Conservation (phyloP, 2,797 vertebrate species). For the Echiichthys vipera region DNA sequence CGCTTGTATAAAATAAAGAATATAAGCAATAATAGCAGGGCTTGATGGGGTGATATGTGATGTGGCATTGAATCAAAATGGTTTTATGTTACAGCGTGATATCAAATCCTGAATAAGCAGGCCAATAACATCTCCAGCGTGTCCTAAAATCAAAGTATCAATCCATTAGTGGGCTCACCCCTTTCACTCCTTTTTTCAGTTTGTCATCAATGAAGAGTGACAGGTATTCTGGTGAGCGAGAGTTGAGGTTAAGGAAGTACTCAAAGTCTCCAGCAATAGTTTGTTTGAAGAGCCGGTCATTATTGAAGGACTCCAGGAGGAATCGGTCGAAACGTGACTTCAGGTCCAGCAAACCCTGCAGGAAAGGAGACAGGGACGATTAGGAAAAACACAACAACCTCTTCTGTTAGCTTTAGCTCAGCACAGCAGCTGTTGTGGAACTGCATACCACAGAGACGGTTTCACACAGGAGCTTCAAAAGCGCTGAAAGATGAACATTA, state of each 20-base stretch:
- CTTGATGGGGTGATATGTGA: not conserved
- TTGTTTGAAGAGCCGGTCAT: conserved; percentile 98
- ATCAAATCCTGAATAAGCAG: conserved; percentile 9
- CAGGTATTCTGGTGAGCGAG: conserved; percentile 98
- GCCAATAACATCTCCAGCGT: not conserved
- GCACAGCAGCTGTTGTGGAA: not conserved
- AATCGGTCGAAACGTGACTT: conserved; percentile 98
- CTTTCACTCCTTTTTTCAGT: conserved; percentile 98
- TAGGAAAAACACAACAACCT: not conserved
- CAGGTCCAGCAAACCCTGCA: conserved; percentile 95
- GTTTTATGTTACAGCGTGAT: not conserved
- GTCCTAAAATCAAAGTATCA: conserved; percentile 1
- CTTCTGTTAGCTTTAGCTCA: not conserved
- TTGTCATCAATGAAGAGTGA: conserved; percentile 99
- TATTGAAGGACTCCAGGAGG: conserved; percentile 97
- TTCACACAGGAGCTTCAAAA: conserved; percentile 1
- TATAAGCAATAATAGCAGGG: not conserved
- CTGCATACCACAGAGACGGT: not conserved
- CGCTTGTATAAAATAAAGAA: not conserved
- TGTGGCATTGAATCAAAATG: not conserved
- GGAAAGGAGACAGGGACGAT: conserved; percentile 10
- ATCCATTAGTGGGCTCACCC: conserved; percentile 86
- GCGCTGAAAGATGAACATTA: not conserved
- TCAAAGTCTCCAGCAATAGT: conserved; percentile 99
- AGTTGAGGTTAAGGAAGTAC: conserved; percentile 99